Evolutionary conservation across 2,113 vertebrate genomes (phyloP).

Genomic region (Enhydra lutris): DNA sequence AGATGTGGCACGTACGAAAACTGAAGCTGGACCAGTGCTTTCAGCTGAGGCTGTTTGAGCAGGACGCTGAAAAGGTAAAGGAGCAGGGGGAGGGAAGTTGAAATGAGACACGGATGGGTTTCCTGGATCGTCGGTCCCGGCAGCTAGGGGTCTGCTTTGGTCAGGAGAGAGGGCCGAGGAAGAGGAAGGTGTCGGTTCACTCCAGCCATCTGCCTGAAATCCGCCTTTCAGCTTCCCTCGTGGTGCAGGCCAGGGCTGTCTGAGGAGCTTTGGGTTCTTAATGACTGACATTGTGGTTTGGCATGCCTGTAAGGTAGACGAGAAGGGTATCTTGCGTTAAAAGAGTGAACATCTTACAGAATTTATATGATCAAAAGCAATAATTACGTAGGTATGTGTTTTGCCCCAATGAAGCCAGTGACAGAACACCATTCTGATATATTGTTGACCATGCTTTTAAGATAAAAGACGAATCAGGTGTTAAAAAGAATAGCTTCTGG

Average conservation of each 20-base stretch:
- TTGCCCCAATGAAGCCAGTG: background rate
- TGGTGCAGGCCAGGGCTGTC: background rate
- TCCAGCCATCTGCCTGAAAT: background rate
- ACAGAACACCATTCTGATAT: background rate
- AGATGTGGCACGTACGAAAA: slow-evolving; percentile 98
- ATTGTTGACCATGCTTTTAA: background rate
- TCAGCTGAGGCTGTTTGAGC: slow-evolving; percentile 97
- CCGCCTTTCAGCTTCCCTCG: background rate
- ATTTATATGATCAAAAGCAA: background rate
- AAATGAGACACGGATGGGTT: rapidly evolving
- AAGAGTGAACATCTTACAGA: background rate
- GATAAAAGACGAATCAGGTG: background rate
- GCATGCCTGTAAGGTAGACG: background rate
- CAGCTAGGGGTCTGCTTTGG: rapidly evolving
- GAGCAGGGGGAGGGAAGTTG: rapidly evolving
- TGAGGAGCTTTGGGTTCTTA: background rate
- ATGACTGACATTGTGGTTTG: background rate
- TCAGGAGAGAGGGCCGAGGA: background rate
- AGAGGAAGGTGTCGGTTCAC: rapidly evolving
- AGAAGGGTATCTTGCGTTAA: background rate
- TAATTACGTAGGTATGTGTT: background rate
- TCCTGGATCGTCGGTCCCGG: rapidly evolving
- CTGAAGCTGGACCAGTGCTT: slow-evolving; percentile 99
- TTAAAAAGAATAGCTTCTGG: background rate
- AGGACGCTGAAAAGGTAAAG: slow-evolving; percentile 97